Base-by-base conservation (phyloP, 2,888 invertebrate genomes). In the Drosophila niveifrons region DNA sequence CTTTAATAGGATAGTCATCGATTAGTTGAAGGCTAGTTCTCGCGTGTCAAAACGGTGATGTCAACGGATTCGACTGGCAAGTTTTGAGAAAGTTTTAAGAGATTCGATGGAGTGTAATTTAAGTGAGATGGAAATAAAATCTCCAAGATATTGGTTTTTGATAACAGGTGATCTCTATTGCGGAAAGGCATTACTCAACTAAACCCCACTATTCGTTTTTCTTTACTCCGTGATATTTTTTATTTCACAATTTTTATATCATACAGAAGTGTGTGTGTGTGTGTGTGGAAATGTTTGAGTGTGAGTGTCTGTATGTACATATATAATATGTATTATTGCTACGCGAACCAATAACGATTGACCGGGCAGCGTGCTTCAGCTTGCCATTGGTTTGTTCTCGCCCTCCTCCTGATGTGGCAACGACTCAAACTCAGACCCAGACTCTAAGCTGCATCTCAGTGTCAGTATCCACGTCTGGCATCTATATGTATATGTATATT, bases 271-370 rank as follows among this genome's bases (percentile, higher is more conserved):
- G 63, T 67, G 51, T 34, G 48, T 62, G 58, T 43, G 43, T 46
- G 39, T 70, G 50, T 55, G 59, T 55, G 41, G 6, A 23, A 23
- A 4, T 1, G 23, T 6, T 23, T 61, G 57, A 84, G 77, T 84
- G 70, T 53, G 34, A 65, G 15, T 56, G 18, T 46, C 17, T 62
- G 34, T 53, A 17, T 56, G 47, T 63, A 57, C 72, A 63, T 81
- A 61, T 88, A 85, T 86, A 80, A 89, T 85, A 90, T 63, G 57
- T 90, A 90, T 90, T 87, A 90, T 88, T 88, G 86, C 86, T 82
- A 78, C 87, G 89, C 87, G 90, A 90, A 91, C 91, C 91, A 91
- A 90, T 91, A 90, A 91, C 91, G 90, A 90, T 83, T 87, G 90
- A 91, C 82, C 78, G 82, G 83, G 79, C 80, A 85, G 82, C 78